Percentiles rank a stretch among this genome's conserved stretches.
These are phyloP conservation scores for Ahaetulla prasina DNA, from an alignment of 2,113 vertebrate species.

Conservation along the genomic window DNA sequence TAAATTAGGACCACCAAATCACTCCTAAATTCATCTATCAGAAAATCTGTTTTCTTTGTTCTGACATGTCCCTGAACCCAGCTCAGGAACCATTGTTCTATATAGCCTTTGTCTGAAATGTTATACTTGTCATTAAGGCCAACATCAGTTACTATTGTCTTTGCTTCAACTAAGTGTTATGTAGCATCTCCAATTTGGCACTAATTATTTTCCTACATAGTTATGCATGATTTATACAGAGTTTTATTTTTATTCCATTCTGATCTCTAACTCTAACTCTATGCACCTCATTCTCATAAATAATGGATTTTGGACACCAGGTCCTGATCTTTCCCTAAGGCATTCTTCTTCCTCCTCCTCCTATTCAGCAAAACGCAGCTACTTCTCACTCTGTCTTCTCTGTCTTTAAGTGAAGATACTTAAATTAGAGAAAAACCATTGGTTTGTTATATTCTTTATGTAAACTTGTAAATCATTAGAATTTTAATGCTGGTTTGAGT, in stretches of 20 bases:
- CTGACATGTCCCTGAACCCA: not conserved
- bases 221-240: not conserved
- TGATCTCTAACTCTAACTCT: not conserved
- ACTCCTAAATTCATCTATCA: not conserved
- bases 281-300: not conserved
- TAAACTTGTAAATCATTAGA: not conserved
- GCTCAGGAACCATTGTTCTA: not conserved
- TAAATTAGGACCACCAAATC: not conserved
- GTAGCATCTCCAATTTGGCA: not conserved
- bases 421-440: not conserved
- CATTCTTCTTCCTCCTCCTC: not conserved
- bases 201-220: not conserved
- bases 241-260: not conserved
- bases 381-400: not conserved
- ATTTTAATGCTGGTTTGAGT: not conserved
- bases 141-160: not conserved
- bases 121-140: not conserved
- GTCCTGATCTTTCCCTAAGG: not conserved
- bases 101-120: not conserved
- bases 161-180: not conserved
- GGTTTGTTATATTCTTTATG: not conserved
- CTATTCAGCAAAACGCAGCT: not conserved
- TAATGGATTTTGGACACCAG: not conserved
- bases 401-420: not conserved
- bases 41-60: not conserved